Evolutionary conservation across 2,113 vertebrate species (phyloP), one percentile per base, ranked within the genome.

Genomic region (Calidris pygmaea): DNA sequence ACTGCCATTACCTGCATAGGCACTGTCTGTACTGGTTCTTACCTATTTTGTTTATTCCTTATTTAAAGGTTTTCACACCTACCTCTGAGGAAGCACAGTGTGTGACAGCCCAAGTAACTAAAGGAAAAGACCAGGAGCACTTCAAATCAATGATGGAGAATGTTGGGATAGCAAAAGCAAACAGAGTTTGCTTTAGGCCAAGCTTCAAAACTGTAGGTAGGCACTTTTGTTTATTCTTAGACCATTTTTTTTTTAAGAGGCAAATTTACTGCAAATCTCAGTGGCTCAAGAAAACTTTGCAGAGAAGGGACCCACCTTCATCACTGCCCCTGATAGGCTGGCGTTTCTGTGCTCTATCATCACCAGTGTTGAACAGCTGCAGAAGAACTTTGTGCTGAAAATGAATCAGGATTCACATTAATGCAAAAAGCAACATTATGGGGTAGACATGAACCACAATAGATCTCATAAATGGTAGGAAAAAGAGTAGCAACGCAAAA

Each of bases 341-440:
- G 43, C 98, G 98, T 93, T 99, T 99, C 96, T 99, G 99, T 58
- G 98, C 97, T 96, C 98, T 98, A 91, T 99, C 99, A 39, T 99
- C 99, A 12, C 98, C 98, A 63, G 98, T 98, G 93, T 98, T 99
- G 96, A 99, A 99, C 91, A 99, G 98, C 73, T 99, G 98, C 96
- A 99, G 94, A 43, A 99, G 98, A 92, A 99, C 98, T 98, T 99
- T 99, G 98, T 99, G 99, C 99, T 99, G 97, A 95, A 95, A 92
- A 89, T 71, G 12, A 95, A 96, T 23, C 29, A 32, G 52, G 67
- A 75, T 30, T 77, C 60, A 39, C 12, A 52, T 76, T 12, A 85
- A 68, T 55, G 37, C 30, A 83, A 47, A 62, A 87, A 77, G 34
- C 88, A 94, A 68, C 15, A 56, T 32, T 18, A 34, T 13, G 16